phyloP scores from a whole-genome alignment of 2,113 vertebrate species.

The Orycteropus afer region DNA sequence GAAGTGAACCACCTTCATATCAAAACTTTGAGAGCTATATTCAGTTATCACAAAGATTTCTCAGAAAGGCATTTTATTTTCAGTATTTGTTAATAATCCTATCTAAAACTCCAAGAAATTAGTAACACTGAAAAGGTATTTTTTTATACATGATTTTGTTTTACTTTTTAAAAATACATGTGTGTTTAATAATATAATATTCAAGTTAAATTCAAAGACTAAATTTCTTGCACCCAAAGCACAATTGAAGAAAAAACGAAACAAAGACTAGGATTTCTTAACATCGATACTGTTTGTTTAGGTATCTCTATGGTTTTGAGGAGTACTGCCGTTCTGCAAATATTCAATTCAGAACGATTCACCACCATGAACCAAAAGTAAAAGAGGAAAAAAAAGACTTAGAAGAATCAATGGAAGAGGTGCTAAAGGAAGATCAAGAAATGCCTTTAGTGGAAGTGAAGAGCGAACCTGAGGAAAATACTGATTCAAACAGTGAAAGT shows the following conservation, averaged over 20 bases:
- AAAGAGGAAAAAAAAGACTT: constrained; percentile 82
- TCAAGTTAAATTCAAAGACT: background rate
- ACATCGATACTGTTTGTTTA: constrained; percentile 73
- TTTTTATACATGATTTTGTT: background rate
- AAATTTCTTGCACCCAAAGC: no score
- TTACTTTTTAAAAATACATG: background rate
- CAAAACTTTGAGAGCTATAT: background rate
- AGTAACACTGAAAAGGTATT: constrained; percentile 9
- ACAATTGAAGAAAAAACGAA: no score
- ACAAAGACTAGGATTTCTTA: constrained; percentile 25
- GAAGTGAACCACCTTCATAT: background rate
- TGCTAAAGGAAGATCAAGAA: constrained; percentile 83
- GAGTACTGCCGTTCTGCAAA: constrained; percentile 97
- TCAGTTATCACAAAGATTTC: background rate
- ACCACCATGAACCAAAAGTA: constrained; percentile 93
- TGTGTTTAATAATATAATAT: background rate
- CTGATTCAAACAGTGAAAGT: constrained; percentile 89
- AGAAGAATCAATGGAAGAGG: constrained; percentile 86
- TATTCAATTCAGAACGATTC: constrained; percentile 98
- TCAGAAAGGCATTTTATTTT: constrained; percentile 14
- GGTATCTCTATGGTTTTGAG: constrained; percentile 99
- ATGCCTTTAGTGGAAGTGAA: constrained; percentile 84
- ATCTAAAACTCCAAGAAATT: background rate
- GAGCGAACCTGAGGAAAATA: constrained; percentile 86
- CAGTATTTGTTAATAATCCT: constrained; percentile 3